phyloP scores from a whole-genome alignment of 2,797 vertebrate species.

The Cheracebus regulus region DNA sequence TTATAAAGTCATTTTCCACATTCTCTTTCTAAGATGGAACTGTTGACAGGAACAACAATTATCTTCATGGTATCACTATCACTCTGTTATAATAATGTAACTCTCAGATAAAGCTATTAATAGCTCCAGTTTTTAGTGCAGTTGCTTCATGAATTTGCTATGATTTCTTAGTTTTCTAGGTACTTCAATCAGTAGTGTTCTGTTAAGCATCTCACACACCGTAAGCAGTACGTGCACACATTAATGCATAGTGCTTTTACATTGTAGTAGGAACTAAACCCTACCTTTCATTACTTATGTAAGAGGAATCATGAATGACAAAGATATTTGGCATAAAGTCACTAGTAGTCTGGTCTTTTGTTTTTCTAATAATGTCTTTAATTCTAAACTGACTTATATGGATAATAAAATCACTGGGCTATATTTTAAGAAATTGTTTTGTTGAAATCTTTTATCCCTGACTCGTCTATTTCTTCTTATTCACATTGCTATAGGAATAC shows the following conservation, averaged over 20 bases:
- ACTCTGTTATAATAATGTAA: not conserved
- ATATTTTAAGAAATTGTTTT: not conserved
- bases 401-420: not conserved
- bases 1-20: not conserved
- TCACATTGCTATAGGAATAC: not conserved
- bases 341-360: not conserved
- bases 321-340: not conserved
- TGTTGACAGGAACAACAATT: not conserved
- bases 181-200: not conserved
- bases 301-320: not conserved
- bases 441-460: not conserved
- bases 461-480: not conserved
- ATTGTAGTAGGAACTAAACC: not conserved
- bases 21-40: not conserved
- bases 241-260: not conserved
- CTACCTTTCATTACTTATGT: not conserved
- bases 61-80: not conserved
- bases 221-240: not conserved
- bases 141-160: not conserved
- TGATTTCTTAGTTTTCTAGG: not conserved
- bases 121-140: not conserved
- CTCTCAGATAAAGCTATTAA: not conserved
- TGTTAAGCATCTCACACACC: not conserved
- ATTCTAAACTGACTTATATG: not conserved
- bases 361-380: not conserved